These are phyloP conservation scores for Nemapogon koenigi DNA, from an alignment of 2,888 invertebrate genomes.

Conservation along the genomic window DNA sequence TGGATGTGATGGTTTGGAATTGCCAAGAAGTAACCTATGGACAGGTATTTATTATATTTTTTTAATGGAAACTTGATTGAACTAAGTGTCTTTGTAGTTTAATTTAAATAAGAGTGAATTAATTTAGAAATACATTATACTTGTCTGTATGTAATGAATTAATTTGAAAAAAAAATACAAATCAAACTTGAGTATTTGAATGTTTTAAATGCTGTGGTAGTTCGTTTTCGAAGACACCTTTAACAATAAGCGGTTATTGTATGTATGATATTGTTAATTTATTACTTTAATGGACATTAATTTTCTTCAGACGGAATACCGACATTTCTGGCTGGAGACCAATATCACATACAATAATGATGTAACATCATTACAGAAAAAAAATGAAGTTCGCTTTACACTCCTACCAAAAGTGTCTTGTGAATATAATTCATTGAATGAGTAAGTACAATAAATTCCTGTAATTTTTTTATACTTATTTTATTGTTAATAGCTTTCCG, in stretches of 20 bases:
- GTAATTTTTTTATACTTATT: no score
- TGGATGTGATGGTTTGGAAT: slow-evolving; percentile 88
- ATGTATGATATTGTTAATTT: no score
- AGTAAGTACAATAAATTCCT: slow-evolving; percentile 27
- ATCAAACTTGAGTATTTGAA: no score
- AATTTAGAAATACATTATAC: no score
- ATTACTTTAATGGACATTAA: slow-evolving; percentile 8
- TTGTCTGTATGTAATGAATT: no score
- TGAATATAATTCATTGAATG: slow-evolving; percentile 39
- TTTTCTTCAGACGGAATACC: slow-evolving; percentile 73
- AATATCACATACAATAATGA: slow-evolving; percentile 72
- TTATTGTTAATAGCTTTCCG: no score
- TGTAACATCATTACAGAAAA: slow-evolving; percentile 29
- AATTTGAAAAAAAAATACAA: no score
- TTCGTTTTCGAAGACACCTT: no score
- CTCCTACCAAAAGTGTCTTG: slow-evolving; percentile 57
- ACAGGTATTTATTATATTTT: slow-evolving; percentile 62
- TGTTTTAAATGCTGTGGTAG: no score
- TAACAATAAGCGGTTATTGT: no score
- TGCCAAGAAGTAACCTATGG: slow-evolving; percentile 72
- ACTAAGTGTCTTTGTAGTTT: slow-evolving; percentile 1
- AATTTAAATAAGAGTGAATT: no score
- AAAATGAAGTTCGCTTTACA: slow-evolving; percentile 50
- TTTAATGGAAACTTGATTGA: not conserved
- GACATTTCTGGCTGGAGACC: slow-evolving; percentile 82